A percentile compares a stretch with the other conserved stretches of the same genome.
phyloP scores from a whole-genome alignment of 2,797 vertebrate genomes.

The Pteropus rufus region DNA sequence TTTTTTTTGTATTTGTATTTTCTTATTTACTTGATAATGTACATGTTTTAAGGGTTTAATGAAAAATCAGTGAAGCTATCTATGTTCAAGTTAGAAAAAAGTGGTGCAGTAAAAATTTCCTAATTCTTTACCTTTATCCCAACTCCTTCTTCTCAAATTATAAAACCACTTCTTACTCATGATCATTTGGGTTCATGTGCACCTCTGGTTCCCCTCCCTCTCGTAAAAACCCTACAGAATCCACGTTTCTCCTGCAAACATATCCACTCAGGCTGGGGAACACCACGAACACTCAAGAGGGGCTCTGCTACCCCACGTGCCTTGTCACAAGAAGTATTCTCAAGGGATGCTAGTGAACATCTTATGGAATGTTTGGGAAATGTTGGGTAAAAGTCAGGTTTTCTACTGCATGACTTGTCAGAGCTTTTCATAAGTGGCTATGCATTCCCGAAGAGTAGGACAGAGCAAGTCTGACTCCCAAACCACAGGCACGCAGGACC shows the following conservation, averaged over 20 bases:
- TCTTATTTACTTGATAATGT: not conserved
- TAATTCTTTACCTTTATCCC: not conserved
- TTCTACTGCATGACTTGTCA: not conserved
- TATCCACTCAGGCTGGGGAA: not conserved
- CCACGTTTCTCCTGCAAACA: not conserved
- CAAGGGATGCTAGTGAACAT: not conserved
- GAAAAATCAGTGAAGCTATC: not conserved
- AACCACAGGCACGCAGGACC: not conserved
- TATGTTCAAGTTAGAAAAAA: not conserved
- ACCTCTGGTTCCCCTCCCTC: not conserved
- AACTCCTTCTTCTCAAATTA: not conserved
- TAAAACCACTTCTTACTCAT: not conserved
- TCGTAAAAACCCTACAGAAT: not conserved
- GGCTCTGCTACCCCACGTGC: not conserved
- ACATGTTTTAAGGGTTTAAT: not conserved
- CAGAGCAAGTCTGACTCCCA: not conserved
- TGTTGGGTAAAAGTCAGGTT: not conserved
- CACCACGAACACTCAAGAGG: not conserved
- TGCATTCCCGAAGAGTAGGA: not conserved
- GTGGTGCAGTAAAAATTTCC: not conserved
- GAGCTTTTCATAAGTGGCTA: too few relatives aligned
- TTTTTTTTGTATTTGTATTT: not conserved
- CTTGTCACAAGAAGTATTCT: not conserved
- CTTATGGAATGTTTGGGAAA: not conserved
- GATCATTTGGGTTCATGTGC: not conserved